These are phyloP conservation scores for Sebastes hopkinsi DNA, from an alignment of 2,797 vertebrate genomes.

Conservation along the genomic window DNA sequence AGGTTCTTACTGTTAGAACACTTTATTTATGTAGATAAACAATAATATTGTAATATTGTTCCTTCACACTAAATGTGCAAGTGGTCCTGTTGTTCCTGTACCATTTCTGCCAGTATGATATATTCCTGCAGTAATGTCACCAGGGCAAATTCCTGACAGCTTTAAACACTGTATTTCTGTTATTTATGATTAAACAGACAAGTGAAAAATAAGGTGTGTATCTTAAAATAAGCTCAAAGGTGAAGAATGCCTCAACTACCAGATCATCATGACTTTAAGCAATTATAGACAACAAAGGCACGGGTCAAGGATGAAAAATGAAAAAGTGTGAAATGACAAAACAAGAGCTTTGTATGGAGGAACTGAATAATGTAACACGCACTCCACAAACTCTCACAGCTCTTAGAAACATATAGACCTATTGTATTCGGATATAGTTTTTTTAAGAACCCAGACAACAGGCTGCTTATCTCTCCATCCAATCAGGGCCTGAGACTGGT, in stretches of 20 bases:
- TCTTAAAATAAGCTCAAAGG: background rate
- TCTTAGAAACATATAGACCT: background rate
- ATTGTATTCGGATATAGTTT: background rate
- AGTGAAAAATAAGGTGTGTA: background rate
- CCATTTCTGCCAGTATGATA: background rate
- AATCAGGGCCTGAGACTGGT: background rate
- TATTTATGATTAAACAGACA: background rate
- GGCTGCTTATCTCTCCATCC: background rate
- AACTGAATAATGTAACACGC: background rate
- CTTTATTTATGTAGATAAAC: background rate
- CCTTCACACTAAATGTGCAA: background rate
- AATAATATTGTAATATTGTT: background rate
- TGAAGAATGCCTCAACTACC: background rate
- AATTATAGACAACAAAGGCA: background rate
- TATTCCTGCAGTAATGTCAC: background rate
- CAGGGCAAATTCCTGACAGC: background rate
- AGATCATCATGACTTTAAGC: background rate
- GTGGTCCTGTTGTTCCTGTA: background rate
- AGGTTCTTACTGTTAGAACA: background rate
- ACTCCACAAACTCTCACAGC: background rate
- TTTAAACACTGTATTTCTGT: background rate
- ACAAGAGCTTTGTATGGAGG: background rate
- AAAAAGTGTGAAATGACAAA: background rate
- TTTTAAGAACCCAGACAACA: constrained; percentile 9
- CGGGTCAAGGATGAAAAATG: background rate